phyloP scores from a whole-genome alignment of 2,797 vertebrate species.

The Smutsia gigantea region DNA sequence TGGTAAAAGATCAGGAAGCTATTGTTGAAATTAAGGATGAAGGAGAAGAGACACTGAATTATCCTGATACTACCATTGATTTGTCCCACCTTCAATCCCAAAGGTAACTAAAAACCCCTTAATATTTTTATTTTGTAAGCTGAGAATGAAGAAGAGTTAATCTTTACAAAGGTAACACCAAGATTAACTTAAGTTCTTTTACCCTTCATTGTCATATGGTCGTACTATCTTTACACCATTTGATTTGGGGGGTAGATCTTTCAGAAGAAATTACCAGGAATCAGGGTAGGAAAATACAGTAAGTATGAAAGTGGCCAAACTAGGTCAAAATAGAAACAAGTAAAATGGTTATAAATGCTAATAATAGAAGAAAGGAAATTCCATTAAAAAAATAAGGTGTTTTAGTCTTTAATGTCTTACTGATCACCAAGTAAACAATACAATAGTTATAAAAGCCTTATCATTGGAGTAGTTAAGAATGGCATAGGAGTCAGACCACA shows the following conservation, averaged over 20 bases:
- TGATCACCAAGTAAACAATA: conserved; percentile 21
- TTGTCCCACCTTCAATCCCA: conserved; percentile 94
- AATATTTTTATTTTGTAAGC: conserved; percentile 27
- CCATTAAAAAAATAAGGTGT: neutral
- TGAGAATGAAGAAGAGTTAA: neutral
- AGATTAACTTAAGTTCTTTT: neutral
- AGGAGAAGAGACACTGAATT: conserved; percentile 84
- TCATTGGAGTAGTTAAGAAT: neutral
- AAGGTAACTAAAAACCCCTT: conserved; percentile 86
- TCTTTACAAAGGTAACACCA: neutral
- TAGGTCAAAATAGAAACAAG: conserved; percentile 27
- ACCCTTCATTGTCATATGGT: neutral
- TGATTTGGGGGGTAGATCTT: neutral
- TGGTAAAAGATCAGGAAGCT: conserved; percentile 69
- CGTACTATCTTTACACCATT: neutral
- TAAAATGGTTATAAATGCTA: conserved; percentile 36
- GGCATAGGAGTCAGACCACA: neutral
- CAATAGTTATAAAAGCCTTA: conserved; percentile 26
- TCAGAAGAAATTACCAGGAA: conserved; percentile 25
- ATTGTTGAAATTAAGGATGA: conserved; percentile 81
- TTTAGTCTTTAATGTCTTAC: conserved; percentile 19
- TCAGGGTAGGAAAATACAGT: conserved; percentile 9
- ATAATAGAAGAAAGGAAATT: neutral
- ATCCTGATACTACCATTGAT: conserved; percentile 95
- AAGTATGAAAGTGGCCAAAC: neutral